Conservation (phyloP, 1,140 invertebrate species). For the Trachelipus rathkii region DNA sequence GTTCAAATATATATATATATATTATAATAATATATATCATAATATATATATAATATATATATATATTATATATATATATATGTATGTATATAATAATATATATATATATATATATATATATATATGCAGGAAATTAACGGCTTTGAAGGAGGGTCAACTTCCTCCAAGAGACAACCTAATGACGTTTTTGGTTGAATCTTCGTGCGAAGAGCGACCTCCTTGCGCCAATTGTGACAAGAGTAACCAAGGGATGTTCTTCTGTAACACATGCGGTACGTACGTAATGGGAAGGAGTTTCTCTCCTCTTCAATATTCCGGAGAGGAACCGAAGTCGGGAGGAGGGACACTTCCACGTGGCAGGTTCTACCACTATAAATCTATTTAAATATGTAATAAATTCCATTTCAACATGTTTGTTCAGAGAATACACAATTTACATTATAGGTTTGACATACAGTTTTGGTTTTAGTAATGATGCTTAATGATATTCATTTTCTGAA, state of each 20-base stretch:
- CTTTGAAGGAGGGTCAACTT: conserved; percentile 59
- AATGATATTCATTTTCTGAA: no score
- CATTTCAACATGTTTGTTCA: no score
- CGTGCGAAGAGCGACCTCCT: conserved; percentile 63
- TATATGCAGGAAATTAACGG: conserved; percentile 56
- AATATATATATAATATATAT: not conserved
- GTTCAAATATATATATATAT: no score
- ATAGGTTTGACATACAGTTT: no score
- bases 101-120: not conserved
- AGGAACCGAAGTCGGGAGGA: no score
- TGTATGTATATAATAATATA: conserved; percentile 6
- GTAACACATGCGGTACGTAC: conserved; percentile 64
- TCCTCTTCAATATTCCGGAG: no score
- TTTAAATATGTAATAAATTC: no score
- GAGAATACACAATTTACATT: no score
- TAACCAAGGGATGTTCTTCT: conserved; percentile 65
- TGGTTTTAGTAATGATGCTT: no score
- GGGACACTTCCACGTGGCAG: no score
- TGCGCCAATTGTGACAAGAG: conserved; percentile 67
- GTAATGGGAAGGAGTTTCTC: not conserved
- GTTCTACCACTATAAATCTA: no score
- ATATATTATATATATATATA: conserved; percentile 6
- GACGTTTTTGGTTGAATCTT: conserved; percentile 61
- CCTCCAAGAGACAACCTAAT: conserved; percentile 62
- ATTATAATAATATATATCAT: no score